Base-by-base conservation (phyloP, 2,888 invertebrate species). In the Melinaea menophilus region DNA sequence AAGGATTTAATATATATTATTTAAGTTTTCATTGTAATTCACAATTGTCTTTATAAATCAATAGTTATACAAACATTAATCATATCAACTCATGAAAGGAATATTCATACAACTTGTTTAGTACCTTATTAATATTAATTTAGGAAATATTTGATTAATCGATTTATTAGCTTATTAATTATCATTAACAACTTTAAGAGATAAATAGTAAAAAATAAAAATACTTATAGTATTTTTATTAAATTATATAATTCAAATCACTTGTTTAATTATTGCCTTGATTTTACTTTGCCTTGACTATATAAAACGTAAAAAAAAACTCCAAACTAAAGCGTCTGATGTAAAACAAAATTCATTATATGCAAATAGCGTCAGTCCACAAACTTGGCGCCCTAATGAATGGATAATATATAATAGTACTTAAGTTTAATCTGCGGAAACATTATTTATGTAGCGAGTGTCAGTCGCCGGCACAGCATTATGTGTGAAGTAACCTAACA, bases 401-500 rank as follows among this genome's bases (percentile, higher is more conserved):
- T 62, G 46, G 46, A 58, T 56, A 63, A 58, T 58, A 61, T 51
- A 59, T 62, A 57, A 65, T 69, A 66, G 65, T 58, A 70, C 73
- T 72, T 69, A 69, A 71, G 71, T 72, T 70, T 73, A 77, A 78
- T 78, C 70, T 75, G 70, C 71, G 68, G 70, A 71, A 72, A 77
- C 77, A 74, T 76, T 74, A 73, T 72, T 77, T 79, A 75, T 79
- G 78, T 79, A 76, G 74, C 76, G 75, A 72, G 72, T 73, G 74
- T 78, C 78, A 75, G 75, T 75, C 76, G 75, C 77, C 78, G 75
- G 76, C 73, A 68, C 68, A 73, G 77, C 78, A 80, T 80, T 80
- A 77, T 74, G 75, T 74, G 76, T 80, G 77, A 79, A 79, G 78
- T 80, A 77, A 77, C 76, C 76, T 75, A 79, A 77, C 79, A 22